These are phyloP conservation scores for Drosophila mayri DNA, from an alignment of 1,140 invertebrate genomes.

Conservation along the genomic window DNA sequence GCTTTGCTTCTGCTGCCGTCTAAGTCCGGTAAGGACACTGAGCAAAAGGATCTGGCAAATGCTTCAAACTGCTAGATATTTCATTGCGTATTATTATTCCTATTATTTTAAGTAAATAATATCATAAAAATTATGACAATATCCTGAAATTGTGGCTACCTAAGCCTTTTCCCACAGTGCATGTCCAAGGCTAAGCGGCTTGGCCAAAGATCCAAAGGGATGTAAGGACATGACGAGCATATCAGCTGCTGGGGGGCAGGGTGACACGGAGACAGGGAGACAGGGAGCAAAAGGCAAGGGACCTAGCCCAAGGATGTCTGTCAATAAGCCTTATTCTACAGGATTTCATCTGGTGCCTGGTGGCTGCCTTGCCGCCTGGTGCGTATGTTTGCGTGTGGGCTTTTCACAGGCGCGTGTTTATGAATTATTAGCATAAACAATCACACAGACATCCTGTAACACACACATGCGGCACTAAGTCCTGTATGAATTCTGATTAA, in stretches of 20 bases:
- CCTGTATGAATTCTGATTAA: constrained; percentile 52
- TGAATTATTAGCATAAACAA: constrained; percentile 68
- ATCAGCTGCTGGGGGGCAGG: background rate
- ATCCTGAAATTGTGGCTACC: background rate
- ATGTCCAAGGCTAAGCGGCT: constrained; percentile 45
- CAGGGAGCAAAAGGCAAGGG: background rate
- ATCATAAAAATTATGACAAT: background rate
- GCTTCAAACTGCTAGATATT: background rate
- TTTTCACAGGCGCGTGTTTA: constrained; percentile 68
- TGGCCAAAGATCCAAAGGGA: constrained; percentile 8
- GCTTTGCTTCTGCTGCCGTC: constrained; percentile 13
- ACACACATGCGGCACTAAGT: background rate
- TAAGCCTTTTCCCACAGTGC: background rate
- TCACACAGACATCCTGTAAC: constrained; percentile 8
- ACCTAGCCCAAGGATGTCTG: constrained; percentile 35
- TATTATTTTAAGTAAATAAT: background rate
- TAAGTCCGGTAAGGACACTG: constrained; percentile 18
- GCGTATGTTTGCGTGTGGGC: constrained; percentile 45
- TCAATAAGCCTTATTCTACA: constrained; percentile 53
- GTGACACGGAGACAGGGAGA: background rate
- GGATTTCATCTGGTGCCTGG: constrained; percentile 36
- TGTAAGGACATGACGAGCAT: background rate
- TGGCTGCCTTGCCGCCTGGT: background rate
- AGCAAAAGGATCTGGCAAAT: background rate
- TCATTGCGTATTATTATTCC: background rate